Percentiles rank a stretch among this genome's conserved stretches.
Conservation (phyloP, 1,140 invertebrate species). For the Dinoponera quadriceps region DNA sequence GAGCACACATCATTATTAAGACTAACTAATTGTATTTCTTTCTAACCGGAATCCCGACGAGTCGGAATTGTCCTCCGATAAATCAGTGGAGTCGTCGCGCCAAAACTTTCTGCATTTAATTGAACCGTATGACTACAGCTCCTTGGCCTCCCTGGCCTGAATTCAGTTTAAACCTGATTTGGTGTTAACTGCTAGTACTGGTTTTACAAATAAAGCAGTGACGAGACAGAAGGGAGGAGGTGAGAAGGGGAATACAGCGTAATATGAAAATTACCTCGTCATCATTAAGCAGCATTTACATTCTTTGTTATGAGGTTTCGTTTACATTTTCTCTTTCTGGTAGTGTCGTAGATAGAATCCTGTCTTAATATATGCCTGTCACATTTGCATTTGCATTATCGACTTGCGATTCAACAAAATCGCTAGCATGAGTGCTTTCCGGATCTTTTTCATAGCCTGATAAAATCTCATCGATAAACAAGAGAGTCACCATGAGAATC, state of each 20-base stretch:
- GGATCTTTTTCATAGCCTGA: too few species aligned
- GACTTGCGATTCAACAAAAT: too few species aligned
- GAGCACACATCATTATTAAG: too few species aligned
- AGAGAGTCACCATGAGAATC: too few species aligned
- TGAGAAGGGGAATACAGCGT: not conserved
- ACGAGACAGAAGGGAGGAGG: not conserved
- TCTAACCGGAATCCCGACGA: not conserved
- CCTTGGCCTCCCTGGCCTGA: not conserved
- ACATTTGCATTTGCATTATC: too few species aligned
- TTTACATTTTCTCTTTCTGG: too few species aligned
- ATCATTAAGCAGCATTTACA: too few species aligned
- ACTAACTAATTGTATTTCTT: not conserved
- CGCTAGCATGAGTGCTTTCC: too few species aligned
- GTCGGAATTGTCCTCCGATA: not conserved
- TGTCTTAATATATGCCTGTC: too few species aligned
- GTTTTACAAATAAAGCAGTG: not conserved
- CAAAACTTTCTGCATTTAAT: constrained; percentile 16
- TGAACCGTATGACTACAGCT: not conserved
- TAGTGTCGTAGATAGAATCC: too few species aligned
- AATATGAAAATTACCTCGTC: not conserved
- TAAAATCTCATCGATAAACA: too few species aligned
- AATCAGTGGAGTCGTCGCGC: not conserved
- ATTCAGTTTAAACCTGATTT: not conserved
- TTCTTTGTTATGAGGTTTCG: too few species aligned
- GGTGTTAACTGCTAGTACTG: not conserved